Evolutionary conservation across 1,140 invertebrate genomes (phyloP).

Genomic region (Musca vetustissima): DNA sequence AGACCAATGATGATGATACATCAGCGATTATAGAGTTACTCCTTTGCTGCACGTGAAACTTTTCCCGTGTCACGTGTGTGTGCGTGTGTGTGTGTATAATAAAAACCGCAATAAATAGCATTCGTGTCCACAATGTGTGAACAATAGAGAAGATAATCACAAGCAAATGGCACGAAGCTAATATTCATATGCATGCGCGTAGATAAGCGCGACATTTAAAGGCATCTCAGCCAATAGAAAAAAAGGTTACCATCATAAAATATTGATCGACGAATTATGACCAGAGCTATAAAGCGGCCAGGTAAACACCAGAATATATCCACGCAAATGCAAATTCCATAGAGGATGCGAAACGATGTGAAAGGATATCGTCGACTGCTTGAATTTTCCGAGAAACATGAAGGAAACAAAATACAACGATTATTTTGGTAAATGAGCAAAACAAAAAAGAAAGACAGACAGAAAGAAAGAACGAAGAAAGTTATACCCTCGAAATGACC

Average conservation of each 20-base stretch:
- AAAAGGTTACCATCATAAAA: background rate
- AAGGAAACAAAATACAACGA: background rate
- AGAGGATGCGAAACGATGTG: background rate
- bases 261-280: conserved; percentile 5
- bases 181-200: background rate
- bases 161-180: conserved; percentile 1
- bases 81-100: conserved; percentile 17
- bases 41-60: no score
- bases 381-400: background rate
- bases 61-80: conserved; percentile 2
- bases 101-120: conserved; percentile 27
- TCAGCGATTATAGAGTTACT: no score
- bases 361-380: background rate
- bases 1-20: no score
- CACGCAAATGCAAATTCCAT: background rate
- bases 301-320: background rate
- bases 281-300: background rate
- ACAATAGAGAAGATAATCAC: conserved; percentile 10
- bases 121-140: conserved; percentile 9
- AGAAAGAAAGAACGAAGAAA: no score
- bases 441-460: conserved; percentile 21
- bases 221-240: no score
- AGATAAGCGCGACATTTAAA: no score
- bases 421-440: background rate
- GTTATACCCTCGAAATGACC: no score